phyloP scores from a whole-genome alignment of 2,888 invertebrate species.

The Drosophila pseudotalamancana region DNA sequence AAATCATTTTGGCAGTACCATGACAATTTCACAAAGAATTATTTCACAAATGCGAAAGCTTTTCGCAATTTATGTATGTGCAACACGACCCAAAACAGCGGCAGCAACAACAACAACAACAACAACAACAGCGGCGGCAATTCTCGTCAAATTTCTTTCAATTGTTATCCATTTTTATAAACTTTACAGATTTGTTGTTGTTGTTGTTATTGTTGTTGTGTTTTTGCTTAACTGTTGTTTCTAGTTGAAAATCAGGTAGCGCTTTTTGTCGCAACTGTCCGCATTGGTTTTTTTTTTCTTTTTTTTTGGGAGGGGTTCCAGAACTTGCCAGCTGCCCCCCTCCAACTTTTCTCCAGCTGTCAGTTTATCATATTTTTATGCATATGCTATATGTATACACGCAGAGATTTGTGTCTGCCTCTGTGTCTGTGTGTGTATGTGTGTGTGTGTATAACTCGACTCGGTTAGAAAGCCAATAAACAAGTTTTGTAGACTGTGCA shows the following conservation, averaged over 20 bases:
- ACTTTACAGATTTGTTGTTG: conserved; percentile 4
- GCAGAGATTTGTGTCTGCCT: no score
- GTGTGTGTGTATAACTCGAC: conserved; percentile 17
- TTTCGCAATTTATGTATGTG: conserved; percentile 26
- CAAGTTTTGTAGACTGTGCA: conserved; percentile 72
- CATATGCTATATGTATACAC: background rate
- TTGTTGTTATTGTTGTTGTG: no score
- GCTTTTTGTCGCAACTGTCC: conserved; percentile 6
- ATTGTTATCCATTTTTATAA: conserved; percentile 1
- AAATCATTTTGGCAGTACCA: conserved; percentile 50
- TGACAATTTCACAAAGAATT: conserved; percentile 36
- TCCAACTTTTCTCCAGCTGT: conserved; percentile 26
- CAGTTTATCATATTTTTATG: conserved; percentile 39
- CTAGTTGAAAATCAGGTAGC: conserved; percentile 25
- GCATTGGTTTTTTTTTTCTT: background rate
- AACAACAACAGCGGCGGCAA: background rate
- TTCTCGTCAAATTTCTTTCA: conserved; percentile 18
- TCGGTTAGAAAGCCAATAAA: conserved; percentile 74
- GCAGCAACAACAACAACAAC: background rate
- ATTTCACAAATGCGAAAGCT: conserved; percentile 26
- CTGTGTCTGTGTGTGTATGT: background rate
- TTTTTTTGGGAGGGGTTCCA: no score
- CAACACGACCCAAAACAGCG: background rate
- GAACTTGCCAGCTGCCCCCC: conserved; percentile 21
- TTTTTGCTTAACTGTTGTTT: conserved; percentile 5